Conservation (phyloP, 2,888 invertebrate genomes). For the Agrotis exclamationis region DNA sequence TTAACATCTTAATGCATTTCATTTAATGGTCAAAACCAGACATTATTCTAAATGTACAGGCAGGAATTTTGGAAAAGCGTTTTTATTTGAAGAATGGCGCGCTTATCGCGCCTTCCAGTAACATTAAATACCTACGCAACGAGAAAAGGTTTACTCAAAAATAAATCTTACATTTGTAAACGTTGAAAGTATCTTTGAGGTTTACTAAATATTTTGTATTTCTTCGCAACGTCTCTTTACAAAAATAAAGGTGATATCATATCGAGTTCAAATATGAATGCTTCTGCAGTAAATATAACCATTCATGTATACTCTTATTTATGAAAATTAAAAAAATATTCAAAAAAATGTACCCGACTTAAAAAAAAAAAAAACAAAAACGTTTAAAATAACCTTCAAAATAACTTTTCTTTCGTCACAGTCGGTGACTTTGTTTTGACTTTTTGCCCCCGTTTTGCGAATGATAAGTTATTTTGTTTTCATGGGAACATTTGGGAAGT, state of each 20-base stretch:
- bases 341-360: too few relatives aligned
- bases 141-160: slow-evolving; percentile 35
- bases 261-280: background rate
- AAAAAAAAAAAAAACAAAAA: too few relatives aligned
- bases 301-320: too few relatives aligned
- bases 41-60: slow-evolving; percentile 44
- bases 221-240: slow-evolving; percentile 1
- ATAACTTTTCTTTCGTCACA: too few relatives aligned
- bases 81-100: slow-evolving; percentile 34
- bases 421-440: too few relatives aligned
- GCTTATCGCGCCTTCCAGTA: slow-evolving; percentile 31
- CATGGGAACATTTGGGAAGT: too few relatives aligned
- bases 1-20: slow-evolving; percentile 25
- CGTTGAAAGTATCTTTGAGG: slow-evolving; percentile 19
- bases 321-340: too few relatives aligned
- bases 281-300: too few relatives aligned
- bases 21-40: slow-evolving; percentile 18
- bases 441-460: too few relatives aligned
- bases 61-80: slow-evolving; percentile 18
- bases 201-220: slow-evolving; percentile 17
- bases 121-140: slow-evolving; percentile 5
- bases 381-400: too few relatives aligned
- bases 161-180: slow-evolving; percentile 34
- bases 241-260: background rate
- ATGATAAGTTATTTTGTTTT: too few relatives aligned